phyloP scores from a whole-genome alignment of 2,113 vertebrate species.

The Menidia beryllina region DNA sequence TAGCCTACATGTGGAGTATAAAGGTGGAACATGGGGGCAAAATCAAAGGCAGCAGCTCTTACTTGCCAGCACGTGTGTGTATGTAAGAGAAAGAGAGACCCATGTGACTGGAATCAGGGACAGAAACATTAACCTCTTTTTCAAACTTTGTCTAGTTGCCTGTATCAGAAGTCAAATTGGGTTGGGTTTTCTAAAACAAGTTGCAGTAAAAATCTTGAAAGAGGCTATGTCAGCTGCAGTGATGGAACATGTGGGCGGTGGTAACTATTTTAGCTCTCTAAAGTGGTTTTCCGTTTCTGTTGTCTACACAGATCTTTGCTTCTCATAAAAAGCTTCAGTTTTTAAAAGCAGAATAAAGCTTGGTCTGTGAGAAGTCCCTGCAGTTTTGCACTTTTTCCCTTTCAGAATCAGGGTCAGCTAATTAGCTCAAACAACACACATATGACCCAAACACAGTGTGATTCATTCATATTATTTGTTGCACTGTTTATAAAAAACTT shows the following conservation, averaged over 20 bases:
- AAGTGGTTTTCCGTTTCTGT: slow-evolving; percentile 48
- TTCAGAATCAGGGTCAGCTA: background rate
- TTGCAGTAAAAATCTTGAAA: slow-evolving; percentile 1
- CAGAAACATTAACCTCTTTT: slow-evolving; percentile 54
- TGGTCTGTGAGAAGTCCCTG: background rate
- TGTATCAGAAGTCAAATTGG: slow-evolving; percentile 25
- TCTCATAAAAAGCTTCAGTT: too few species aligned
- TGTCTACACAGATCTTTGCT: too few species aligned
- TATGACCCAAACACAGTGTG: background rate
- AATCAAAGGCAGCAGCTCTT: background rate
- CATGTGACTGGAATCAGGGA: slow-evolving; percentile 34
- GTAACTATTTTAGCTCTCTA: slow-evolving; percentile 19
- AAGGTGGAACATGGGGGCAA: slow-evolving; percentile 18
- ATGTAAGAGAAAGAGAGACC: background rate
- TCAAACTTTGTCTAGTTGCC: slow-evolving; percentile 33
- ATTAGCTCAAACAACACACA: background rate
- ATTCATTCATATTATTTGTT: background rate
- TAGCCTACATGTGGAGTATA: slow-evolving; percentile 35
- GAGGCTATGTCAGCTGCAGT: slow-evolving; percentile 28
- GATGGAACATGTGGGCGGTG: slow-evolving; percentile 40
- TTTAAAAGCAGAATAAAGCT: background rate
- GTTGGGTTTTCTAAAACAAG: slow-evolving; percentile 19
- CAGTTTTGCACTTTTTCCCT: background rate
- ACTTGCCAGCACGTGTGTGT: slow-evolving; percentile 41
- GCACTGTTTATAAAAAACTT: background rate